Conservation (phyloP, 2,113 vertebrate genomes). For the Mormyrus lacerda region DNA sequence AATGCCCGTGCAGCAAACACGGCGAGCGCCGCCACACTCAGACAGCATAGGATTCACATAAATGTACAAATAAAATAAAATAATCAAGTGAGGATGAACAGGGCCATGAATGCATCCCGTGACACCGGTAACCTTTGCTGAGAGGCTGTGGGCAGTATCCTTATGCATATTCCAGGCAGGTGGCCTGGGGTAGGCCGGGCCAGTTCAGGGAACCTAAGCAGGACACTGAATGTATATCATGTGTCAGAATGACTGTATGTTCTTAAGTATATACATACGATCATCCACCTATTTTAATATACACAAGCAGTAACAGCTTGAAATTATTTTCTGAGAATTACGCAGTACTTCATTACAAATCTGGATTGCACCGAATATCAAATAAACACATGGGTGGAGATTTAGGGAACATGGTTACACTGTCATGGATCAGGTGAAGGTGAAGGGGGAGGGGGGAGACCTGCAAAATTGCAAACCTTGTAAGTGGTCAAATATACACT, state of each 20-base stretch:
- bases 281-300: background rate
- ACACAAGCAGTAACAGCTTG: background rate
- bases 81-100: background rate
- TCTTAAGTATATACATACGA: background rate
- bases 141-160: background rate
- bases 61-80: background rate
- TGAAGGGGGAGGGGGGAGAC: background rate
- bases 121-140: background rate
- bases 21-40: background rate
- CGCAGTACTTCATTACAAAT: background rate
- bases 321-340: background rate
- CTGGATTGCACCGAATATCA: background rate
- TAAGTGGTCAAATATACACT: background rate
- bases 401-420: background rate
- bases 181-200: background rate
- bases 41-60: background rate
- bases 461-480: background rate
- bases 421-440: background rate
- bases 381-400: background rate
- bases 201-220: background rate
- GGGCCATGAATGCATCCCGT: background rate
- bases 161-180: background rate
- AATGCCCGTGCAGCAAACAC: background rate
- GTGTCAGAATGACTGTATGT: background rate
- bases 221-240: background rate